Evolutionary conservation across 2,888 invertebrate genomes (phyloP).

Genomic region (Sinelater perroti): DNA sequence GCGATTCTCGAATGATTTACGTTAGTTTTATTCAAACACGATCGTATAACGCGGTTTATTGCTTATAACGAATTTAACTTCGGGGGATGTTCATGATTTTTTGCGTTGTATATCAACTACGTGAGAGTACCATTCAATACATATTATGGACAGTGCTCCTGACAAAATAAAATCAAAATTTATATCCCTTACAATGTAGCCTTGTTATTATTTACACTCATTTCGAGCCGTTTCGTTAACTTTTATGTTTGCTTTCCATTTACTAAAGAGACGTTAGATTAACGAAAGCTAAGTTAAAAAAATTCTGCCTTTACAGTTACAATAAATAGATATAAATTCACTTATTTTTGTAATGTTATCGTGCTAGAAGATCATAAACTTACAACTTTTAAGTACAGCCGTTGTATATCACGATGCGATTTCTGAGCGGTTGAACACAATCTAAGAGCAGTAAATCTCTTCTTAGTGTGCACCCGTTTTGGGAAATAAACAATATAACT

Average conservation of each 20-base stretch:
- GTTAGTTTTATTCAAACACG: slow-evolving; percentile 51
- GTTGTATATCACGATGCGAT: slow-evolving; percentile 27
- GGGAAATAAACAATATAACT: slow-evolving; percentile 30
- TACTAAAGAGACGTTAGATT: no score
- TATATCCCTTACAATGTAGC: slow-evolving; percentile 38
- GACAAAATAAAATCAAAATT: slow-evolving; percentile 39
- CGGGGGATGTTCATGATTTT: slow-evolving; percentile 47
- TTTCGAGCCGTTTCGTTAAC: slow-evolving; percentile 17
- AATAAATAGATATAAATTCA: no score
- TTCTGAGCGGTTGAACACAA: slow-evolving; percentile 39
- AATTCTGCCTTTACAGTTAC: no score
- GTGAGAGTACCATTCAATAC: slow-evolving; percentile 32
- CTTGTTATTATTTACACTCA: slow-evolving; percentile 28
- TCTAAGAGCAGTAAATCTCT: slow-evolving; percentile 25
- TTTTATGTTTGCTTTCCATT: slow-evolving; percentile 19
- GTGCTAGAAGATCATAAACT: slow-evolving; percentile 19
- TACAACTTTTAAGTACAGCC: slow-evolving; percentile 23
- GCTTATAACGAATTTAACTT: slow-evolving; percentile 55
- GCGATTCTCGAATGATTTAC: slow-evolving; percentile 48
- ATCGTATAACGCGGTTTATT: slow-evolving; percentile 53
- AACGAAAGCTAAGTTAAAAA: no score
- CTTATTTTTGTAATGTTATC: slow-evolving; percentile 15
- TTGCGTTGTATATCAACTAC: slow-evolving; percentile 31
- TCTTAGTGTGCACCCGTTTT: slow-evolving; percentile 12
- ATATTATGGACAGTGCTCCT: slow-evolving; percentile 30